Evolutionary conservation across 2,888 invertebrate species (phyloP).

Genomic region (Holacanthella duospinosa): DNA sequence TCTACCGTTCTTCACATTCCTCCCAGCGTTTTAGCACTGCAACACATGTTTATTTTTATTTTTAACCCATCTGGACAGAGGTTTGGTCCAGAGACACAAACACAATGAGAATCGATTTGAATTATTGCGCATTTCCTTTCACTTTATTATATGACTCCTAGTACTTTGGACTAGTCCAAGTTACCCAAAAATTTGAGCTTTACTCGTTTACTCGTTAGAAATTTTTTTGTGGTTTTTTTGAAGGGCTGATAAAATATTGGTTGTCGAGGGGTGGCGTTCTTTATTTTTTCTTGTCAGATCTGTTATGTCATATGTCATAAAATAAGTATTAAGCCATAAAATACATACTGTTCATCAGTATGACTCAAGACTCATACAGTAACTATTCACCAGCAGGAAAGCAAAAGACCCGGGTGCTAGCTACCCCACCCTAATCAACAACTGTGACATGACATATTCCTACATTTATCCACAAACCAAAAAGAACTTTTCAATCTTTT

Average conservation of each 20-base stretch:
- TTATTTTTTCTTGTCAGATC: conserved; percentile 1
- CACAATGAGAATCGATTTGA: neutral
- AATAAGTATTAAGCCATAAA: conserved; percentile 6
- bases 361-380: neutral
- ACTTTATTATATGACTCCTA: neutral
- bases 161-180: neutral
- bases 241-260: neutral
- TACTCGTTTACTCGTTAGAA: neutral
- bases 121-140: neutral
- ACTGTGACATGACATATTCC: neutral
- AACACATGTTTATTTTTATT: too few species aligned
- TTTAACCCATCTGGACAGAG: neutral
- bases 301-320: neutral
- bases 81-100: too few species aligned
- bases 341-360: too few species aligned
- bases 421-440: neutral
- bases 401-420: too few species aligned
- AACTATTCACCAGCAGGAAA: too few species aligned
- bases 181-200: neutral
- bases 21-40: too few species aligned
- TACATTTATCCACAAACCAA: neutral
- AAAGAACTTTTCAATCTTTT: neutral
- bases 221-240: conserved; percentile 2
- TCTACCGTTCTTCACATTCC: too few species aligned
- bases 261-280: neutral